Evolutionary conservation across 2,797 vertebrate species (phyloP), one percentile per base, ranked within the genome.

Genomic region (Melanitta fusca): DNA sequence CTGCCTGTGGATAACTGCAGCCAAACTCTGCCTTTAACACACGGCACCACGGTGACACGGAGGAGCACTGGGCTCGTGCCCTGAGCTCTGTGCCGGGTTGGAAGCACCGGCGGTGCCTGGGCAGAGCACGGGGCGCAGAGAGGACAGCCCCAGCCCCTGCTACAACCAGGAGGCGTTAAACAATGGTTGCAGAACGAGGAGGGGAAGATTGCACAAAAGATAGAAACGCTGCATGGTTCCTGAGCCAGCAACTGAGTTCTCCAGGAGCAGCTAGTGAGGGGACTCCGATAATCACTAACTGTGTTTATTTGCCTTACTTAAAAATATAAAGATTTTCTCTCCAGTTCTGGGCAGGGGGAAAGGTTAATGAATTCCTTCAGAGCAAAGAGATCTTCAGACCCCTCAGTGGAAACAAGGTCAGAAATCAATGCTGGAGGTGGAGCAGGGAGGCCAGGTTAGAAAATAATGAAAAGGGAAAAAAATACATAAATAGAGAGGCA

Each of bases 311-410:
- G 93, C 95, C 87, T 97, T 95, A 51, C 95, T 95, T 95, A 93
- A 95, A 96, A 96, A 96, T 60, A 96, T 86, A 97, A 94, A 91
- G 96, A 93, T 96, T 96, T 96, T 94, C 95, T 95, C 91, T 94
- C 94, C 69, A 34, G 54, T 87, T 89, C 82, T 80, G 94, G 69
- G 84, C 66, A 83, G 85, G 94, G 75, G 95, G 95, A 97, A 97
- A 97, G 96, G 95, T 95, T 96, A 97, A 97, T 95, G 92, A 94
- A 97, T 94, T 97, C 96, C 95, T 96, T 93, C 92, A 89, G 94
- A 95, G 93, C 89, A 70, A 79, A 93, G 96, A 96, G 96, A 93
- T 95, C 93, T 87, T 95, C 91, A 91, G 90, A 77, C 89, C 95
- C 89, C 93, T 96, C 66, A 20, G 72, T 54, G 43, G 85, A 94